Conservation (phyloP, 1,140 invertebrate species). For the Hydropsyche tenuis region DNA sequence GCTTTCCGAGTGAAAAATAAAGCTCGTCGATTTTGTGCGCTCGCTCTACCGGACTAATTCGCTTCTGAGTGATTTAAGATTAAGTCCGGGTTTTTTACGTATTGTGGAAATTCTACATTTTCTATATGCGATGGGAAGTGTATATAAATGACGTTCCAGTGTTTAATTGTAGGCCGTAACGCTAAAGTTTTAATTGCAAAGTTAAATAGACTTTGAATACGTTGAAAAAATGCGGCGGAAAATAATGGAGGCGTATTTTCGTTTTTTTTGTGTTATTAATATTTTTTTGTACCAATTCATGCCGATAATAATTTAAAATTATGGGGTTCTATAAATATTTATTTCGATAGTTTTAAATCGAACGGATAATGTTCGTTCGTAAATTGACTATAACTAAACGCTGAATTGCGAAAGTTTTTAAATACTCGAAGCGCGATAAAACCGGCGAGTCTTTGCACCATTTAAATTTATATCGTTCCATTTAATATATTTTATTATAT, state of each 20-base stretch:
- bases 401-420: too few relatives aligned
- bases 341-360: too few relatives aligned
- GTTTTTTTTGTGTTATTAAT: background rate
- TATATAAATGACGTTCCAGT: slow-evolving; percentile 6
- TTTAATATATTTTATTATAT: too few relatives aligned
- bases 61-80: background rate
- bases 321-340: background rate
- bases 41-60: slow-evolving; percentile 7
- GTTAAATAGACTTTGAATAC: slow-evolving; percentile 40
- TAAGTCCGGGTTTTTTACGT: background rate
- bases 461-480: too few relatives aligned
- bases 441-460: too few relatives aligned
- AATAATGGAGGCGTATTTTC: background rate
- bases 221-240: slow-evolving; percentile 22
- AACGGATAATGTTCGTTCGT: too few relatives aligned
- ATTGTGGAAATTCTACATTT: background rate
- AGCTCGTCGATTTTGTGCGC: slow-evolving; percentile 24
- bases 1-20: slow-evolving; percentile 13
- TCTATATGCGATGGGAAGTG: background rate
- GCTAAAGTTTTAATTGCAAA: slow-evolving; percentile 42
- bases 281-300: background rate
- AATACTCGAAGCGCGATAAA: too few relatives aligned
- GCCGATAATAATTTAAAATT: background rate
- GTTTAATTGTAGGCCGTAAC: background rate
- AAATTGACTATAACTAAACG: too few relatives aligned